Evolutionary conservation across 2,888 invertebrate genomes (phyloP).

Genomic region (Camponotus fellah): DNA sequence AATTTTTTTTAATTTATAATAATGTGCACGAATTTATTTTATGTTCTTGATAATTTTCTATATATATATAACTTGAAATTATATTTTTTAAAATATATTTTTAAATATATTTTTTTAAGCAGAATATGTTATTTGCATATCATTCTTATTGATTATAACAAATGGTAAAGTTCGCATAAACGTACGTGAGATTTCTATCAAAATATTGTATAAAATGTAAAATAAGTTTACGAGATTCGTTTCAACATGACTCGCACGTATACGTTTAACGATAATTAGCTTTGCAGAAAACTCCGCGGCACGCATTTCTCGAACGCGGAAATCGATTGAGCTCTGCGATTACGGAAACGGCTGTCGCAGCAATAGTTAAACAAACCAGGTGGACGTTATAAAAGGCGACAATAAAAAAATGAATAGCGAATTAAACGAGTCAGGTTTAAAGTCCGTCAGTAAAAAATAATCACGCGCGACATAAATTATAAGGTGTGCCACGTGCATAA

Average conservation of each 20-base stretch:
- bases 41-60: neutral
- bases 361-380: neutral
- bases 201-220: slow-evolving; percentile 51
- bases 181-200: slow-evolving; percentile 53
- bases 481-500: neutral
- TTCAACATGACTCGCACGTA: slow-evolving; percentile 1
- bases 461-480: slow-evolving; percentile 16
- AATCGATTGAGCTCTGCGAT: neutral
- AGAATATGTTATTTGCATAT: neutral
- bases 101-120: neutral
- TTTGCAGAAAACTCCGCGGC: neutral
- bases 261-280: slow-evolving; percentile 27
- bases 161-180: slow-evolving; percentile 58
- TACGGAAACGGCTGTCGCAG: neutral
- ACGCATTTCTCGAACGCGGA: neutral
- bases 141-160: neutral
- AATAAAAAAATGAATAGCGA: slow-evolving; percentile 2
- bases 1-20: neutral
- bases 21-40: neutral
- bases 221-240: slow-evolving; percentile 50
- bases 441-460: slow-evolving; percentile 14
- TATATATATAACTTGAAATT: neutral
- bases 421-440: neutral
- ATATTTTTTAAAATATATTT: neutral
- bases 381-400: neutral